Evolutionary conservation across 2,113 vertebrate species (phyloP).

Genomic region (Megaleporinus macrocephalus): DNA sequence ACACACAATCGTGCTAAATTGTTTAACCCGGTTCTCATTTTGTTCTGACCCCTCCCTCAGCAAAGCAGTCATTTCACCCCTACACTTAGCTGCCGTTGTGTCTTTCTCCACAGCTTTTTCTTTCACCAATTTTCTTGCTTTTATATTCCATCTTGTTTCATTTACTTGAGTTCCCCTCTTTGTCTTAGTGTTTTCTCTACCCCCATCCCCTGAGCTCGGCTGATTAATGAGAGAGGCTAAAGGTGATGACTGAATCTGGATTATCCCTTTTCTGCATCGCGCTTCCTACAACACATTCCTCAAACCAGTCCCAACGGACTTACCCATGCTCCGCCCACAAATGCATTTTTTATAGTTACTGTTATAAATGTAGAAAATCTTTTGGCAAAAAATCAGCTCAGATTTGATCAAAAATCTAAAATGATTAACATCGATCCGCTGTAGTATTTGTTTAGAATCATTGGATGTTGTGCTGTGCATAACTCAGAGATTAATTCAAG

Average conservation of each 20-base stretch:
- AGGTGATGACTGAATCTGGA: constrained; percentile 61
- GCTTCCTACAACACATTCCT: neutral
- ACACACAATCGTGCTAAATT: neutral
- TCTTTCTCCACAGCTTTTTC: neutral
- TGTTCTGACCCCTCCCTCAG: constrained; percentile 32
- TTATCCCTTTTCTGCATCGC: constrained; percentile 40
- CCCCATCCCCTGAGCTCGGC: constrained; percentile 49
- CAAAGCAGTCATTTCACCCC: neutral
- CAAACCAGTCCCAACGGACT: neutral
- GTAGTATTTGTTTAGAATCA: too few species aligned
- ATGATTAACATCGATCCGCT: too few species aligned
- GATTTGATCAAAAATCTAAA: too few species aligned
- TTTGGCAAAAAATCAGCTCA: neutral
- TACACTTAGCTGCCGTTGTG: neutral
- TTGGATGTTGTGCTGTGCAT: too few species aligned
- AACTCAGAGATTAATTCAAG: too few species aligned
- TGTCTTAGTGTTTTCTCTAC: constrained; percentile 6
- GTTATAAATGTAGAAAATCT: neutral
- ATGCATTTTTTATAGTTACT: neutral
- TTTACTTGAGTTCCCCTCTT: neutral
- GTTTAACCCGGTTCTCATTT: constrained; percentile 27
- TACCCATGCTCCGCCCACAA: neutral
- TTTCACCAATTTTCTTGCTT: neutral
- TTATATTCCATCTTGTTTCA: neutral
- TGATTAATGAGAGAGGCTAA: constrained; percentile 66